A percentile compares a stretch with the other conserved stretches of the same genome.
Evolutionary conservation across 2,797 vertebrate genomes (phyloP).

Genomic region (Thalassophryne amazonica): DNA sequence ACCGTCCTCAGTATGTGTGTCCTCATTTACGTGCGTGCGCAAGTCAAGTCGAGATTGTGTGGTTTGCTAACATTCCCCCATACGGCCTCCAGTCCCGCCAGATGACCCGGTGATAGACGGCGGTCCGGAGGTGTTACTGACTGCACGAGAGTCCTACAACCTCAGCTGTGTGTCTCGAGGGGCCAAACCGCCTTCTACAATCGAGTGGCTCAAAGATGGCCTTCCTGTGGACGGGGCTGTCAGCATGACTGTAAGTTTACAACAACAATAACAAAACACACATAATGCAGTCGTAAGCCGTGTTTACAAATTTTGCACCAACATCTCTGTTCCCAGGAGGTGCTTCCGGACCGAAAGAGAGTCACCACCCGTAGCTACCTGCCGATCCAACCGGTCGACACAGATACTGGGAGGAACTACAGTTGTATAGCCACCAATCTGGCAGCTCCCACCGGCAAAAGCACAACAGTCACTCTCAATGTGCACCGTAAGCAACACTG

Average conservation of each 20-base stretch:
- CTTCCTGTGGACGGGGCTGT: conserved; percentile 82
- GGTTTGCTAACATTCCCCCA: neutral
- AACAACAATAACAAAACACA: neutral
- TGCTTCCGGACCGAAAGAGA: conserved; percentile 88
- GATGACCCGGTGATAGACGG: conserved; percentile 90
- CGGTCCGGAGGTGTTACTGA: conserved; percentile 86
- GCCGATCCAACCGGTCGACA: conserved; percentile 86
- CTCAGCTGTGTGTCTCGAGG: conserved; percentile 89
- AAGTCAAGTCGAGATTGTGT: neutral
- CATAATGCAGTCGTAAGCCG: neutral
- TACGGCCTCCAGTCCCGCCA: conserved; percentile 81
- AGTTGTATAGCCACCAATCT: conserved; percentile 85
- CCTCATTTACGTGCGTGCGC: neutral
- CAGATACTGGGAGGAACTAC: conserved; percentile 88
- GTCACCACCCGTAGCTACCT: conserved; percentile 88
- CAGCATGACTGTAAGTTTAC: conserved; percentile 80
- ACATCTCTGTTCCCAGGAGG: too few species aligned
- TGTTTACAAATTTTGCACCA: neutral
- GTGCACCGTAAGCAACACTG: conserved; percentile 88
- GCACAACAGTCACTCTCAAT: conserved; percentile 86
- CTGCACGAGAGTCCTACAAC: conserved; percentile 88
- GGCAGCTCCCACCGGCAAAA: conserved; percentile 83
- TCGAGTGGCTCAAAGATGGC: conserved; percentile 89
- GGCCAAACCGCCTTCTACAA: conserved; percentile 87
- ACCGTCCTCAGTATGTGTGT: conserved; percentile 82